Evolutionary conservation across 92 coral and sea anemone species (phyloP), one percentile per base, ranked within the genome.

Genomic region (Meandrina meandrites): DNA sequence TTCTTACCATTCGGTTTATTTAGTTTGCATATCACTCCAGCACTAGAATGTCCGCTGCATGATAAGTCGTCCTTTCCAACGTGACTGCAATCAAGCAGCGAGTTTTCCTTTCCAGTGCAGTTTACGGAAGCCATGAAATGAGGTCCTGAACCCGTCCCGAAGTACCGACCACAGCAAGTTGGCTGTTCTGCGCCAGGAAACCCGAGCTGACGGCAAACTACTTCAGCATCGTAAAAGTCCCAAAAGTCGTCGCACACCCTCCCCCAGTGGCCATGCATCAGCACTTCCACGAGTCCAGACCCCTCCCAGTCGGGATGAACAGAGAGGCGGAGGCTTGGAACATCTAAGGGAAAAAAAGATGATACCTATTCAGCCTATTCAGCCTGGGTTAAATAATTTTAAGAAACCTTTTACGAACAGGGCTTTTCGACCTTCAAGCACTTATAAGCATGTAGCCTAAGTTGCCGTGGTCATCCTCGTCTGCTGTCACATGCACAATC

Each of bases 121-220:
- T 5, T 7, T 22, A 75, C 82, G 42, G 11, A 28, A 45, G 35
- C 64, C 75, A 76, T 60, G 15, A 76, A 66, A 4, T 75, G 75
- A 5, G 81, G 88, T 8, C 88, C 82, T 56, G 75, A 76, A 12
- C 47, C 88, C 12, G 0, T 22, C 15, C 81, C 88, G 51, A 75
- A 77, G 74, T 85, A 66, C 82, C 81, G 37, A 31, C 88, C 88
- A 76, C 88, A 85, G 66, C 88, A 87, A 54, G 88, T 86, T 5
- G 86, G 54, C 3, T 28, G 17, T 66, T 87, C 89, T 47, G 76
- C 72, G 74, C 82, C 91, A 42, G 83, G 76, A 74, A 77, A 91
- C 36, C 93, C 93, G 27, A 91, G 88, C 70, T 87, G 88, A 31
- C 86, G 87, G n/a, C 93, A 91, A 32, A 87, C 91, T 24, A 91